Evolutionary conservation across 2,888 invertebrate genomes (phyloP).

Genomic region (Ommatoiulus sabulosus): DNA sequence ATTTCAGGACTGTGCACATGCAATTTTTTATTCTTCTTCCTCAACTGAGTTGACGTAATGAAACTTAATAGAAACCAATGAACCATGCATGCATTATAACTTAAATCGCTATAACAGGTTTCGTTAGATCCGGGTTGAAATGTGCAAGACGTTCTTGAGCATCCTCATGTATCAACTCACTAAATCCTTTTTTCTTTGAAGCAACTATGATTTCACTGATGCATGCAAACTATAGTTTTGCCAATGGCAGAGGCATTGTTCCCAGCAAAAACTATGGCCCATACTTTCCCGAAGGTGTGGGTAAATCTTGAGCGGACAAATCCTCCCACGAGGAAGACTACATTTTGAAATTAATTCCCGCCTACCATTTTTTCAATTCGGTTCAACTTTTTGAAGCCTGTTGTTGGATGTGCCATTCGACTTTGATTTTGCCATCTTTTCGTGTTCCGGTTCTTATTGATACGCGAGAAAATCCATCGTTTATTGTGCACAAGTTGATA

Average conservation of each 20-base stretch:
- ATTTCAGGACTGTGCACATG: too few relatives aligned
- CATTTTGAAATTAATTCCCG: not conserved
- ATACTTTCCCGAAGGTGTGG: not conserved
- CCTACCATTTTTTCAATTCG: not conserved
- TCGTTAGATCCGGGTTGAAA: not conserved
- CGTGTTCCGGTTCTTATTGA: constrained; percentile 22
- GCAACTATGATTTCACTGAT: not conserved
- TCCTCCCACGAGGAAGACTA: constrained; percentile 27
- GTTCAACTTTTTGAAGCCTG: not conserved
- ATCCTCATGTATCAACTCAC: not conserved
- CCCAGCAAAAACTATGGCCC: not conserved
- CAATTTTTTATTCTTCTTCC: too few relatives aligned
- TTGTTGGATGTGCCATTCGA: constrained; percentile 6
- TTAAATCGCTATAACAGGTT: not conserved
- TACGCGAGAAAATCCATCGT: constrained; percentile 15
- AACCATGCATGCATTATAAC: not conserved
- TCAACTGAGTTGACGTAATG: too few relatives aligned
- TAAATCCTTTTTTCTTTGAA: not conserved
- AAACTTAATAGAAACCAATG: too few relatives aligned
- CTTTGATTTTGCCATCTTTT: not conserved
- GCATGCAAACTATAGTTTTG: not conserved
- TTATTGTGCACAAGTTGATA: constrained; percentile 11
- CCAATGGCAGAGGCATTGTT: not conserved
- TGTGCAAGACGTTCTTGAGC: not conserved
- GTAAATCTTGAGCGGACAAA: not conserved